Conservation (phyloP, 2,888 invertebrate species). For the Melanargia galathea region DNA sequence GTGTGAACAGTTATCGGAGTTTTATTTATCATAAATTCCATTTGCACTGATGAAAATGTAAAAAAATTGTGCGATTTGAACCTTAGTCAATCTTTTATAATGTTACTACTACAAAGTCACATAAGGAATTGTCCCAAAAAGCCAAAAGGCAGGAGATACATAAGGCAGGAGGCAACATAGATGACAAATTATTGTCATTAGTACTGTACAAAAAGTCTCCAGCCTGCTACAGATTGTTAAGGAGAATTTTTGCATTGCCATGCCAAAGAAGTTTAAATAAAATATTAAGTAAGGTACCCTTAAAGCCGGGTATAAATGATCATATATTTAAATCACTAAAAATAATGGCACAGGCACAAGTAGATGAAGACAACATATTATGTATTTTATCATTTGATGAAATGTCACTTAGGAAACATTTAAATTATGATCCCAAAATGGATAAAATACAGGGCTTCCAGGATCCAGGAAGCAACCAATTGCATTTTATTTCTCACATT, state of each 20-base stretch:
- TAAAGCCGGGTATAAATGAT: neutral
- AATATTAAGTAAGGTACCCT: constrained; percentile 38
- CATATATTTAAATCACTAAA: constrained; percentile 1
- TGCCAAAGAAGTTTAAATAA: constrained; percentile 36
- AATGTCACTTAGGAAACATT: constrained; percentile 38
- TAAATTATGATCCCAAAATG: constrained; percentile 22
- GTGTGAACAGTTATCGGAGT: no score
- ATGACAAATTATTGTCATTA: constrained; percentile 31
- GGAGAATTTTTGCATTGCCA: constrained; percentile 43
- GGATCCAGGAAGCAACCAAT: constrained; percentile 3
- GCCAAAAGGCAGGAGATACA: neutral
- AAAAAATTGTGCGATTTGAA: neutral
- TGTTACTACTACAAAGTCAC: neutral
- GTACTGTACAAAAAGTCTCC: constrained; percentile 43
- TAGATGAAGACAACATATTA: constrained; percentile 24
- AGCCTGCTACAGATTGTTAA: constrained; percentile 42
- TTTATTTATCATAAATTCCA: no score
- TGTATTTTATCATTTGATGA: constrained; percentile 38
- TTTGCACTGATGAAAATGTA: neutral
- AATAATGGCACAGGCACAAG: neutral
- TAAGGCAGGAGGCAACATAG: no score
- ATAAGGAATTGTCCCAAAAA: constrained; percentile 3
- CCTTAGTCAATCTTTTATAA: neutral
- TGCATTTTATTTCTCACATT: no score
- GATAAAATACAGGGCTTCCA: constrained; percentile 28